Evolutionary conservation across 2,797 vertebrate genomes (phyloP).

Genomic region (Pelobates cultripes): DNA sequence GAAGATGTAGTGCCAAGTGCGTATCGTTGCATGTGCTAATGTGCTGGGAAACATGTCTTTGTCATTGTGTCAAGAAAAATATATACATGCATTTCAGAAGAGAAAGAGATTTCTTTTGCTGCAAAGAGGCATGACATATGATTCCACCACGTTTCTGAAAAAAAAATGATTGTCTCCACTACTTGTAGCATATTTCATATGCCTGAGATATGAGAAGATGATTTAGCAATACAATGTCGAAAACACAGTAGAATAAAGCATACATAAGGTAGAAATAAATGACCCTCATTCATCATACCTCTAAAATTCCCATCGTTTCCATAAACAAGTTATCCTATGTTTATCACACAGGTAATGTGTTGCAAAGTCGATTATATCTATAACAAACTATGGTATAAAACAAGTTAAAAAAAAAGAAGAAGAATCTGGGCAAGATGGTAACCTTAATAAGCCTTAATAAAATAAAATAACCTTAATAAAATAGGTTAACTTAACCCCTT

Average conservation of each 20-base stretch:
- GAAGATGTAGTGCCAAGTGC: background rate
- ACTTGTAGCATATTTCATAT: slow-evolving; percentile 38
- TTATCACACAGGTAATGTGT: slow-evolving; percentile 10
- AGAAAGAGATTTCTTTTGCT: slow-evolving; percentile 41
- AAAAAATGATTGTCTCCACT: slow-evolving; percentile 42
- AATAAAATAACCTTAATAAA: no score
- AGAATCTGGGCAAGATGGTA: no score
- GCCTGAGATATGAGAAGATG: slow-evolving; percentile 34
- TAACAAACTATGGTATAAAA: no score
- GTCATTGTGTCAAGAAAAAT: slow-evolving; percentile 46
- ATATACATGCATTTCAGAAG: slow-evolving; percentile 17
- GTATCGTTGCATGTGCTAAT: slow-evolving; percentile 17
- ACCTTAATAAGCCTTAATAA: no score
- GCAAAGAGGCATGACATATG: slow-evolving; percentile 48
- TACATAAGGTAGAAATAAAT: slow-evolving; percentile 47
- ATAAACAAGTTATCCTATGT: slow-evolving; percentile 7
- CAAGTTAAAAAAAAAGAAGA: no score
- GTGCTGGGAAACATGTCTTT: slow-evolving; percentile 44
- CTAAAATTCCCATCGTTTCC: slow-evolving; percentile 1
- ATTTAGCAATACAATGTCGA: slow-evolving; percentile 25
- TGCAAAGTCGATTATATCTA: background rate
- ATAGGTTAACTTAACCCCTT: no score
- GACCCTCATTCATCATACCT: slow-evolving; percentile 48
- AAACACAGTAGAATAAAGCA: slow-evolving; percentile 40
- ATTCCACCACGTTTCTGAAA: slow-evolving; percentile 39